Conservation (phyloP, 2,113 vertebrate genomes). For the Spilogale gracilis region DNA sequence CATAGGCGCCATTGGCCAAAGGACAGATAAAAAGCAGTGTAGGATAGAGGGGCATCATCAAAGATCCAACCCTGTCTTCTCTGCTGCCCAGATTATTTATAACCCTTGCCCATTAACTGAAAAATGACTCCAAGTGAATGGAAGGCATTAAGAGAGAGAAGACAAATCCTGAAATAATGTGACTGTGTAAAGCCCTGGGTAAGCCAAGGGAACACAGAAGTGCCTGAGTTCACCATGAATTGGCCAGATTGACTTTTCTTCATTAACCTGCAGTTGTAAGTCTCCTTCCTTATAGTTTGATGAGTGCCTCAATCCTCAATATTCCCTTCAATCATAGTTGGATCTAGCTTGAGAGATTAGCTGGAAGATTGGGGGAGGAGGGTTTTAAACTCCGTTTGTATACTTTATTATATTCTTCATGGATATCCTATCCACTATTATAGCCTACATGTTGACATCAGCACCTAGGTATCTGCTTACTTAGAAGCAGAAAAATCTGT, state of each 20-base stretch:
- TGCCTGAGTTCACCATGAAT: background rate
- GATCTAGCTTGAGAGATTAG: background rate
- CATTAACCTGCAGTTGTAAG: background rate
- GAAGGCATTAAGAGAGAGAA: background rate
- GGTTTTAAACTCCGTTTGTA: background rate
- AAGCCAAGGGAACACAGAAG: background rate
- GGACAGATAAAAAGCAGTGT: background rate
- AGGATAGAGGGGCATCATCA: background rate
- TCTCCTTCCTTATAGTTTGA: background rate
- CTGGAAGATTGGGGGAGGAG: background rate
- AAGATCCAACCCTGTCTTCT: background rate
- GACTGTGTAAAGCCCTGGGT: background rate
- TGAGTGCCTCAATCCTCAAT: background rate
- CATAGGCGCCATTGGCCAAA: background rate
- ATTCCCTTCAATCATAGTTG: conserved; percentile 16
- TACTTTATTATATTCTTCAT: background rate
- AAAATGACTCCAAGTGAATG: background rate
- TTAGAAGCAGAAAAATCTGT: conserved; percentile 32
- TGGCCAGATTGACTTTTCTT: background rate
- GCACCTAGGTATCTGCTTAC: background rate
- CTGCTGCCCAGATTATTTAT: background rate
- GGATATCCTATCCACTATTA: background rate
- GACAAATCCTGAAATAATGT: background rate
- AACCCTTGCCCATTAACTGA: background rate
- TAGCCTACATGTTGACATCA: background rate